Conservation (phyloP, 2,888 invertebrate species). For the Hanleya hanleyi region DNA sequence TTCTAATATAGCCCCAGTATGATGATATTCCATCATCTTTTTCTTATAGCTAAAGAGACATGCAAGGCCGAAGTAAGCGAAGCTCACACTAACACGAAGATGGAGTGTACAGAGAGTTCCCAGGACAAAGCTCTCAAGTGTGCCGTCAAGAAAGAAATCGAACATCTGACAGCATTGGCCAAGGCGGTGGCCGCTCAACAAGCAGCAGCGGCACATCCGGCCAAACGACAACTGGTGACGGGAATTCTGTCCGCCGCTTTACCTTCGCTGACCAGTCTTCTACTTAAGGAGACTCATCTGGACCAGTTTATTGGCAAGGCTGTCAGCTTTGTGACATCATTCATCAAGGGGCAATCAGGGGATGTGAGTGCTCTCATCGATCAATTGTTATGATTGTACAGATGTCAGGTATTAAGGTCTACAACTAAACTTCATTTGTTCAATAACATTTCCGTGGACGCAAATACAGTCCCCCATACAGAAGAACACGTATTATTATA, state of each 20-base stretch:
- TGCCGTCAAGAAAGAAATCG: background rate
- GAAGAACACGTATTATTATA: too few species aligned
- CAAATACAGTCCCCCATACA: too few species aligned
- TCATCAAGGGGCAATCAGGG: background rate
- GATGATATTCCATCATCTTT: too few species aligned
- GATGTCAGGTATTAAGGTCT: too few species aligned
- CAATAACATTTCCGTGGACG: too few species aligned
- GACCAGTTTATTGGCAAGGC: conserved; percentile 2
- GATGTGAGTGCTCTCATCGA: conserved; percentile 1
- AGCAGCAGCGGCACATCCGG: too few species aligned
- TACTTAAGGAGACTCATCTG: background rate
- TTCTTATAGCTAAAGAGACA: too few species aligned
- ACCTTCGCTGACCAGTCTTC: background rate
- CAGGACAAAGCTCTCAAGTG: background rate
- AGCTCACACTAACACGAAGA: background rate
- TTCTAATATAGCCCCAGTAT: too few species aligned
- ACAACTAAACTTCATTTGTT: too few species aligned
- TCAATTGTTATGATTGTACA: too few species aligned
- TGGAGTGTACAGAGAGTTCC: background rate
- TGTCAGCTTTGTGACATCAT: background rate
- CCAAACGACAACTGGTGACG: conserved; percentile 3
- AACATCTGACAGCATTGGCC: background rate
- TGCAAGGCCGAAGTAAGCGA: conserved; percentile 4
- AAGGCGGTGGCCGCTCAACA: background rate
- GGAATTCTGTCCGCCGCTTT: background rate